A percentile compares a stretch with the other conserved stretches of the same genome.
These are phyloP conservation scores for Perognathus longimembris DNA, from an alignment of 2,113 vertebrate species.

Conservation along the genomic window DNA sequence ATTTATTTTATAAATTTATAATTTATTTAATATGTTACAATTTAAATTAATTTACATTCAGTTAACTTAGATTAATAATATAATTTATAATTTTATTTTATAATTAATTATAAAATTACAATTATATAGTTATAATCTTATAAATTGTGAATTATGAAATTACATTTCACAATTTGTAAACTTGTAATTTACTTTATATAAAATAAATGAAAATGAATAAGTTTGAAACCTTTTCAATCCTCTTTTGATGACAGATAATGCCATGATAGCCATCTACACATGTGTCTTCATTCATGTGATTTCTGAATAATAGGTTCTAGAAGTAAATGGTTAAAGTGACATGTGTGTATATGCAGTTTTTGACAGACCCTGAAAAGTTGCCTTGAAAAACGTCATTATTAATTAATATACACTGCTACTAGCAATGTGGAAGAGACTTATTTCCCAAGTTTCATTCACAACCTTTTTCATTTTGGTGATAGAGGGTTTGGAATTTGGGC, in stretches of 20 bases:
- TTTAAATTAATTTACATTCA: no score
- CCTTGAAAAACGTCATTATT: constrained; percentile 29
- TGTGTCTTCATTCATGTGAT: not conserved
- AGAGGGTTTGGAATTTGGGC: no score
- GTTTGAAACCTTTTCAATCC: constrained; percentile 19
- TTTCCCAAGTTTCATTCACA: not conserved
- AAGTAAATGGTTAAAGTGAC: constrained; percentile 4
- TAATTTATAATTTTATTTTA: not conserved
- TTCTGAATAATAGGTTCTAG: constrained; percentile 27
- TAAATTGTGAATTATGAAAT: no score
- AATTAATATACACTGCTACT: no score
- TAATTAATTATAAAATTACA: no score
- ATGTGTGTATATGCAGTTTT: not conserved
- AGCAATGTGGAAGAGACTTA: not conserved
- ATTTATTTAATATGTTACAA: no score
- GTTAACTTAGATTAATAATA: no score
- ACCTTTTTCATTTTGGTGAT: no score
- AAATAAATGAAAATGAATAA: not conserved
- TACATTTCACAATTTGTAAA: no score
- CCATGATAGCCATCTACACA: not conserved
- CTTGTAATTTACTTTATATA: no score
- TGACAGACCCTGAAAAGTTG: not conserved
- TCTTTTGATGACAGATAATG: constrained; percentile 10
- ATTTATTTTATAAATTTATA: no score
- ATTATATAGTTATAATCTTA: no score